Conservation (phyloP, 2,797 vertebrate species). For the Gallinago solitaria region DNA sequence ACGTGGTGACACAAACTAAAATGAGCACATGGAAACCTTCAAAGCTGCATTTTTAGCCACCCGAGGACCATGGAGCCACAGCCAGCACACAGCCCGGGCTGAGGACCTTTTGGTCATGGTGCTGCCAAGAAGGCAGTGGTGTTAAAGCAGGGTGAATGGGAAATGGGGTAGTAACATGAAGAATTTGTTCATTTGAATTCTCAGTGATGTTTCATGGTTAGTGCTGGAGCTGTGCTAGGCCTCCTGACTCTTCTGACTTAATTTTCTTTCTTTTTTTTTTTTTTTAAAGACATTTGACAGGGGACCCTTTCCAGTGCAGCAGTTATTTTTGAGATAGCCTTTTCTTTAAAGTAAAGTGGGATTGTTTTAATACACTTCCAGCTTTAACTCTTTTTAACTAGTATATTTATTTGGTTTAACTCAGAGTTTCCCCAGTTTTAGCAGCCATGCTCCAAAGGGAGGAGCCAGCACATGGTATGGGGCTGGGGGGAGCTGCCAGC, state of each 20-base stretch:
- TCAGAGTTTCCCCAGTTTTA: not conserved
- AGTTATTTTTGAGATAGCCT: not conserved
- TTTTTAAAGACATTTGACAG: not conserved
- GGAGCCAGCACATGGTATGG: not conserved
- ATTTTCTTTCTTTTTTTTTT: not conserved
- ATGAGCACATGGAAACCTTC: rapidly evolving
- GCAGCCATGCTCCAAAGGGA: not conserved
- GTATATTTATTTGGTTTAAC: not conserved
- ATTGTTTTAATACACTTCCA: not conserved
- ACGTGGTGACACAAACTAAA: rapidly evolving
- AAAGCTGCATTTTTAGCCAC: not conserved
- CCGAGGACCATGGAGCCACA: not conserved
- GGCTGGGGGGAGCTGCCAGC: not conserved
- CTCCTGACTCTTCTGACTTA: not conserved
- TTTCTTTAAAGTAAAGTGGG: not conserved
- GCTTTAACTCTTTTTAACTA: not conserved
- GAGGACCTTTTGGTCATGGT: not conserved
- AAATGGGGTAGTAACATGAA: not conserved
- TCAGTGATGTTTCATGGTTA: rapidly evolving
- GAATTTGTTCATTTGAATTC: not conserved
- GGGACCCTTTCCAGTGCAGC: not conserved
- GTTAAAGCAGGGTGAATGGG: not conserved
- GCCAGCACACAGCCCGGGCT: not conserved
- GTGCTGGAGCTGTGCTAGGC: not conserved
- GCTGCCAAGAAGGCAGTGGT: not conserved